Percentiles rank a stretch among this genome's conserved stretches.
Evolutionary conservation across 2,113 vertebrate species (phyloP).

Genomic region (Talpa occidentalis): DNA sequence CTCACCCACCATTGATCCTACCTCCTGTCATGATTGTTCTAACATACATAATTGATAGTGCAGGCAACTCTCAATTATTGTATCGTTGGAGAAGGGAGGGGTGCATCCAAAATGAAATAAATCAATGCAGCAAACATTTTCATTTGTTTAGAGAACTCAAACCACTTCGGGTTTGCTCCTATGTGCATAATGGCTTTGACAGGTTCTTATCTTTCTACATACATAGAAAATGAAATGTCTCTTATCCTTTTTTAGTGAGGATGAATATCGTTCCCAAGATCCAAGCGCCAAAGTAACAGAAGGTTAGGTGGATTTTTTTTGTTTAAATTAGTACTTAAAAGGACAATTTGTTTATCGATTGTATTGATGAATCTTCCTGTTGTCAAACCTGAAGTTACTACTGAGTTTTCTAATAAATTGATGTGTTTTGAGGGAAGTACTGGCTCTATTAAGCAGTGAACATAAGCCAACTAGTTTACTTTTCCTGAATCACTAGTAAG

Average conservation of each 20-base stretch:
- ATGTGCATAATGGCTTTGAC: constrained; percentile 35
- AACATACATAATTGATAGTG: constrained; percentile 22
- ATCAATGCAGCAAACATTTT: constrained; percentile 30
- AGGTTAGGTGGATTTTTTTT: constrained; percentile 23
- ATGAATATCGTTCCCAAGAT: neutral
- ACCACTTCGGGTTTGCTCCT: neutral
- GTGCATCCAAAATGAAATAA: constrained; percentile 8
- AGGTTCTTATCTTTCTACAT: neutral
- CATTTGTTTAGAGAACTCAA: constrained; percentile 21
- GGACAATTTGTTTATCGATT: neutral
- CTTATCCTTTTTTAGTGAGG: constrained; percentile 45
- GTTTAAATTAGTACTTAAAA: constrained; percentile 49
- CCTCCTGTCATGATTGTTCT: neutral
- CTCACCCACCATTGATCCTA: neutral
- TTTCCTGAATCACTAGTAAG: constrained; percentile 16
- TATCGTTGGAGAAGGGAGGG: neutral
- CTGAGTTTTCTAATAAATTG: neutral
- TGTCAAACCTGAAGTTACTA: constrained; percentile 14
- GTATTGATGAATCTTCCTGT: neutral
- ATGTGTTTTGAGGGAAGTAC: neutral
- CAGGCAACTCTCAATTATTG: neutral
- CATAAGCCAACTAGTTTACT: neutral
- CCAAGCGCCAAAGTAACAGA: constrained; percentile 45
- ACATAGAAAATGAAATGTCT: constrained; percentile 27
- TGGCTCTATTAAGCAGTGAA: neutral